These are phyloP conservation scores for Jacana jacana DNA, from an alignment of 2,113 vertebrate genomes.

Conservation along the genomic window DNA sequence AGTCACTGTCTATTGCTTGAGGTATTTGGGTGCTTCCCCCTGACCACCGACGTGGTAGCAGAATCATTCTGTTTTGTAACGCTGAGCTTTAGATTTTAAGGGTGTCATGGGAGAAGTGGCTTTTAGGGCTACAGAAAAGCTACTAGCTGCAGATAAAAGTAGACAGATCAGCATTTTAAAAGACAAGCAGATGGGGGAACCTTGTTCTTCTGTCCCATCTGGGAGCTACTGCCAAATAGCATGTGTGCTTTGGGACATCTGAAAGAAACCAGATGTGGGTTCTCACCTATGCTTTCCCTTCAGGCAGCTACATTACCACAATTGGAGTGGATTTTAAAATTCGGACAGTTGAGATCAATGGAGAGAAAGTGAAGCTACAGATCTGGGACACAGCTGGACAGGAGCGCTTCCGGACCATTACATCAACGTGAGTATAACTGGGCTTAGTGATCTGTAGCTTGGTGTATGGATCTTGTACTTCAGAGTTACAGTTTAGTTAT, in stretches of 20 bases:
- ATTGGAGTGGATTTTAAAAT: conserved; percentile 99
- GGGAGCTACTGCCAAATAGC: not conserved
- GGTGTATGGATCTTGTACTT: not conserved
- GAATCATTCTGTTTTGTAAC: not conserved
- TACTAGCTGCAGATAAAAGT: not conserved
- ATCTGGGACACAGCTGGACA: conserved; percentile 99
- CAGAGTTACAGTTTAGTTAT: not conserved
- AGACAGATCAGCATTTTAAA: not conserved
- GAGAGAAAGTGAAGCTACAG: conserved; percentile 98
- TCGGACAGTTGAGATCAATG: conserved; percentile 96
- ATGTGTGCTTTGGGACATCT: not conserved
- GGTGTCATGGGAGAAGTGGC: not conserved
- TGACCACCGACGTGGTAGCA: not conserved
- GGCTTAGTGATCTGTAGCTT: not conserved
- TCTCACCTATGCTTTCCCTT: not conserved
- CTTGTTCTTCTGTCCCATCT: not conserved
- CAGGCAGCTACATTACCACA: conserved; percentile 99
- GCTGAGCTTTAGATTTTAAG: not conserved
- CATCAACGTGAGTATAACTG: conserved; percentile 89
- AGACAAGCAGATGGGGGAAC: not conserved
- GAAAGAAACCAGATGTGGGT: not conserved
- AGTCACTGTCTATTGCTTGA: not conserved
- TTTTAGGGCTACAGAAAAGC: too few species aligned
- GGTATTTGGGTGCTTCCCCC: not conserved
- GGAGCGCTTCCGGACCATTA: conserved; percentile 97